These are phyloP conservation scores for Thunnus maccoyii DNA, from an alignment of 2,113 vertebrate genomes.

Conservation along the genomic window DNA sequence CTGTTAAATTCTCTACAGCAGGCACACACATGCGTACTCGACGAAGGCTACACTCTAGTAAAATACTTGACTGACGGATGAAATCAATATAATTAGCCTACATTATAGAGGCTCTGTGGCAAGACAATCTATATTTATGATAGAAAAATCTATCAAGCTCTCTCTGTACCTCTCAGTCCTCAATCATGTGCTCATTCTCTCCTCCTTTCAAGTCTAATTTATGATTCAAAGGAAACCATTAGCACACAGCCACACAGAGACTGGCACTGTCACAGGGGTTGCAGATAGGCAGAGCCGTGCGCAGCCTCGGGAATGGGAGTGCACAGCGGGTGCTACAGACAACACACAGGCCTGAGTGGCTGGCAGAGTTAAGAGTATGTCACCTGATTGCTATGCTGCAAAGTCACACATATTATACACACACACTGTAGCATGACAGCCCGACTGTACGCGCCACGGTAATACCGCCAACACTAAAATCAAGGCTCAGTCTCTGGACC, in stretches of 20 bases:
- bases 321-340: constrained; percentile 45
- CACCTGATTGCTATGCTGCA: constrained; percentile 38
- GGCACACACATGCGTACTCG: constrained; percentile 49
- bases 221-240: constrained; percentile 67
- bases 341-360: constrained; percentile 13
- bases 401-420: constrained; percentile 18
- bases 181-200: constrained; percentile 57
- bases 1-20: constrained; percentile 64
- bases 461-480: not conserved
- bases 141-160: constrained; percentile 69
- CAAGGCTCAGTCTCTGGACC: not conserved
- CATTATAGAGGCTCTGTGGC: constrained; percentile 51
- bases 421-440: not conserved
- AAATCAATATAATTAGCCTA: constrained; percentile 72
- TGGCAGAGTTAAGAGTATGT: constrained; percentile 36
- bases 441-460: not conserved
- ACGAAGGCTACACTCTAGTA: constrained; percentile 43
- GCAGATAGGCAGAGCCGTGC: constrained; percentile 43
- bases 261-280: constrained; percentile 37
- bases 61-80: constrained; percentile 63
- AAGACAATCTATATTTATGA: constrained; percentile 70
- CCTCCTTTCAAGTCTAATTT: constrained; percentile 71
- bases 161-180: constrained; percentile 48
- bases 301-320: constrained; percentile 20
- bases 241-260: constrained; percentile 49